A percentile compares a stretch with the other conserved stretches of the same genome.
Evolutionary conservation across 2,113 vertebrate species (phyloP).

Genomic region (Zootoca vivipara): DNA sequence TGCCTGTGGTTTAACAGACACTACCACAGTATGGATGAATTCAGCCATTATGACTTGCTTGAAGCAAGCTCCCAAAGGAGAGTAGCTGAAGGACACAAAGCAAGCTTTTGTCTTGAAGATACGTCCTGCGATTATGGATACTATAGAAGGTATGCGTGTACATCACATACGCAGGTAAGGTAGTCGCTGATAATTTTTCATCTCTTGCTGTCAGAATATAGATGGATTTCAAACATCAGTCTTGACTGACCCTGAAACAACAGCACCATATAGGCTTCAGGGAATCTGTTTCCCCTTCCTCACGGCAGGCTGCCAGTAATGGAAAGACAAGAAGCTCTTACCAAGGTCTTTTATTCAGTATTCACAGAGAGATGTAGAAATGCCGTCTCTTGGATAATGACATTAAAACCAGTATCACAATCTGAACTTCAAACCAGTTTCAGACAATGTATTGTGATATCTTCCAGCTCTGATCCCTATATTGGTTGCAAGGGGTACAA

Average conservation of each 20-base stretch:
- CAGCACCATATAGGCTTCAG: fast-evolving
- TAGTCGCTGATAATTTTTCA: neutral
- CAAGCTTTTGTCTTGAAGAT: constrained; percentile 97
- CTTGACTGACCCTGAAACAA: constrained; percentile 7
- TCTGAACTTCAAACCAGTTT: too few relatives aligned
- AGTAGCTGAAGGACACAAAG: constrained; percentile 98
- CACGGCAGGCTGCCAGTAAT: too few relatives aligned
- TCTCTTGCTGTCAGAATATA: neutral
- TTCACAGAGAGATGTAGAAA: too few relatives aligned
- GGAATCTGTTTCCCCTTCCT: too few relatives aligned
- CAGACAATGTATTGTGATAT: too few relatives aligned
- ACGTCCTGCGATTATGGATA: constrained; percentile 96
- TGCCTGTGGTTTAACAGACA: constrained; percentile 78
- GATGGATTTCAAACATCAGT: neutral
- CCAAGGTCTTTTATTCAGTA: too few relatives aligned
- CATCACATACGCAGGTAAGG: constrained; percentile 92
- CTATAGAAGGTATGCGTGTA: constrained; percentile 92
- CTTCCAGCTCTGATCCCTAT: too few relatives aligned
- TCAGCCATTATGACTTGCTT: constrained; percentile 94
- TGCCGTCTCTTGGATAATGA: too few relatives aligned
- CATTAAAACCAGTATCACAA: too few relatives aligned
- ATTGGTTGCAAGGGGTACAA: neutral
- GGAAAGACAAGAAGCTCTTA: too few relatives aligned
- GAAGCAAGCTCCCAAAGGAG: constrained; percentile 80
- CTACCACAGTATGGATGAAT: constrained; percentile 98